Conservation (phyloP, 2,797 vertebrate species). For the Semaprochilodus insignis region DNA sequence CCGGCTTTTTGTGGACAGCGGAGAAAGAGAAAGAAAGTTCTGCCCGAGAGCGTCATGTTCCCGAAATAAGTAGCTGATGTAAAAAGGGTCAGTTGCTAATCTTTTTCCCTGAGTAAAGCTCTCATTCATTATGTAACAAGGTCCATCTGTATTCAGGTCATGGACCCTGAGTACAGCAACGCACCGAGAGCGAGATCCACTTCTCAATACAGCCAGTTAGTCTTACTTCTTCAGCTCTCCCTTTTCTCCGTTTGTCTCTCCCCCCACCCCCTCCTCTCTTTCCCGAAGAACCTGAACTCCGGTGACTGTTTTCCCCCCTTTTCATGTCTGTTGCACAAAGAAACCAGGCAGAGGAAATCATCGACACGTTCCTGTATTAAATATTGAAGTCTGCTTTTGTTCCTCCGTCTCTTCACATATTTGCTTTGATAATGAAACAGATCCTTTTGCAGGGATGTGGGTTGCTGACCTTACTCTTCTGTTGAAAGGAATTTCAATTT, state of each 20-base stretch:
- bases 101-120: slow-evolving; percentile 80
- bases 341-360: slow-evolving; percentile 59
- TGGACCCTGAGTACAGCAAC: slow-evolving; percentile 71
- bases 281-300: not conserved
- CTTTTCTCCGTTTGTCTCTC: not conserved
- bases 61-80: slow-evolving; percentile 80
- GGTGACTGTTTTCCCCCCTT: slow-evolving; percentile 28
- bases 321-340: slow-evolving; percentile 65
- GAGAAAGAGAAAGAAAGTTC: slow-evolving; percentile 63
- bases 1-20: slow-evolving; percentile 43
- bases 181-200: slow-evolving; percentile 58
- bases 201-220: slow-evolving; percentile 71
- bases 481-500: slow-evolving; percentile 65
- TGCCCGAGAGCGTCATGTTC: slow-evolving; percentile 71
- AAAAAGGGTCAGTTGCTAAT: slow-evolving; percentile 81
- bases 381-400: slow-evolving; percentile 64
- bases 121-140: slow-evolving; percentile 85
- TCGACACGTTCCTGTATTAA: slow-evolving; percentile 59
- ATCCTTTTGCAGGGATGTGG: slow-evolving; percentile 49
- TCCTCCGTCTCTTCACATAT: slow-evolving; percentile 59
- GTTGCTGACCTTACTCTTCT: slow-evolving; percentile 55
- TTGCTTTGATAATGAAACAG: slow-evolving; percentile 69
- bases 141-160: slow-evolving; percentile 83
- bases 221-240: slow-evolving; percentile 58
- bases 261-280: not conserved